These are phyloP conservation scores for Notechis scutatus DNA, from an alignment of 2,113 vertebrate genomes.

Conservation along the genomic window DNA sequence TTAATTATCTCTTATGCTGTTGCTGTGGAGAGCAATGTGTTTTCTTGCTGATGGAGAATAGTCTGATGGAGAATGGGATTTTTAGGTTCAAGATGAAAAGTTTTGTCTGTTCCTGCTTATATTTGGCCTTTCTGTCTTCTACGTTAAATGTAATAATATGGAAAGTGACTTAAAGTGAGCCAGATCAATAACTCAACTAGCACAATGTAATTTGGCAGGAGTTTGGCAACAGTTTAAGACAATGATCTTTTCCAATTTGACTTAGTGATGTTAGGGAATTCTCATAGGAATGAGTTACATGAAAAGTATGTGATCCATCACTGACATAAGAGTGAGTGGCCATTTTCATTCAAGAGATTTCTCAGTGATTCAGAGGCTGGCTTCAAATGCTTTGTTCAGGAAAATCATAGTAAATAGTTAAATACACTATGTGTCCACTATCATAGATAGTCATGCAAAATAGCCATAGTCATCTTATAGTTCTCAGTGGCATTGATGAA, in stretches of 20 bases:
- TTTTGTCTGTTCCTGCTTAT: background rate
- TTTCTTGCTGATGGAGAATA: background rate
- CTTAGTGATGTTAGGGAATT: background rate
- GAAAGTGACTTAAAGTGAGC: background rate
- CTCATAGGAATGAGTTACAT: background rate
- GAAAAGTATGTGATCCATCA: background rate
- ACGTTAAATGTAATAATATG: background rate
- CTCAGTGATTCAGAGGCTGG: no score
- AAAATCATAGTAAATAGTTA: background rate
- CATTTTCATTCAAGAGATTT: background rate
- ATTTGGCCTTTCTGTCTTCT: background rate
- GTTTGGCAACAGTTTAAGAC: background rate
- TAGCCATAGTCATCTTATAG: background rate
- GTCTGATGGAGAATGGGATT: background rate
- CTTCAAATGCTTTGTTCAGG: background rate
- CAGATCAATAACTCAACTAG: background rate
- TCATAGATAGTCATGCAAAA: background rate
- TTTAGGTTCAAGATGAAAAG: background rate
- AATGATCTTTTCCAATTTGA: background rate
- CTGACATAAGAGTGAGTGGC: background rate
- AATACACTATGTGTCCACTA: background rate
- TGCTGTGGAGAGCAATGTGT: conserved; percentile 17
- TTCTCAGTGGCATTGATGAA: background rate
- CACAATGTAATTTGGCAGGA: background rate
- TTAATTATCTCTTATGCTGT: conserved; percentile 21